Evolutionary conservation across 2,888 invertebrate species (phyloP).

Genomic region (Patella depressa): DNA sequence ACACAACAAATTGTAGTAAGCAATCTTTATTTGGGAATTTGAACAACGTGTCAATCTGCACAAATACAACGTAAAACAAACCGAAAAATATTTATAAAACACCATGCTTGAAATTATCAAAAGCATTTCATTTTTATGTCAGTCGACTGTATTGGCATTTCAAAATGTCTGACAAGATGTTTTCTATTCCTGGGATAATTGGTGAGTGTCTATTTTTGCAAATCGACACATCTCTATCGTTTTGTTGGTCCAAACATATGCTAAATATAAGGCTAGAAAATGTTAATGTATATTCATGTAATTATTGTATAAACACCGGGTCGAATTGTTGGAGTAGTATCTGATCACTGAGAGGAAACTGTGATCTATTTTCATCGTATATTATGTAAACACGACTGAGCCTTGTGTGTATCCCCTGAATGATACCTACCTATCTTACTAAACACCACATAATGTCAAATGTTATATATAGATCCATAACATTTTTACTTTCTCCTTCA

Average conservation of each 20-base stretch:
- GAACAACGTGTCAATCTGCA: no score
- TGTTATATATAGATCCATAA: not conserved
- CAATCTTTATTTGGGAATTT: no score
- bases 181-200: constrained; percentile 1
- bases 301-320: not conserved
- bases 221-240: not conserved
- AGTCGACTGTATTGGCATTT: no score
- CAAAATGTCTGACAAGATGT: not conserved
- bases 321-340: not conserved
- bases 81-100: no score
- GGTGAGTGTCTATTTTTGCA: not conserved
- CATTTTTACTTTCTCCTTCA: not conserved
- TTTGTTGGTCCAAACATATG: not conserved
- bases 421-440: not conserved
- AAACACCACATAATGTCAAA: constrained; percentile 1
- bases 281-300: constrained; percentile 7
- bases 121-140: no score
- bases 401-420: not conserved
- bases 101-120: no score
- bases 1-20: no score
- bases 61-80: no score
- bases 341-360: not conserved
- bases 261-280: not conserved
- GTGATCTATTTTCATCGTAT: not conserved
- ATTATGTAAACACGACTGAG: not conserved